Base-by-base conservation (phyloP, 2,888 invertebrate species). In the Heliconius ismenius region DNA sequence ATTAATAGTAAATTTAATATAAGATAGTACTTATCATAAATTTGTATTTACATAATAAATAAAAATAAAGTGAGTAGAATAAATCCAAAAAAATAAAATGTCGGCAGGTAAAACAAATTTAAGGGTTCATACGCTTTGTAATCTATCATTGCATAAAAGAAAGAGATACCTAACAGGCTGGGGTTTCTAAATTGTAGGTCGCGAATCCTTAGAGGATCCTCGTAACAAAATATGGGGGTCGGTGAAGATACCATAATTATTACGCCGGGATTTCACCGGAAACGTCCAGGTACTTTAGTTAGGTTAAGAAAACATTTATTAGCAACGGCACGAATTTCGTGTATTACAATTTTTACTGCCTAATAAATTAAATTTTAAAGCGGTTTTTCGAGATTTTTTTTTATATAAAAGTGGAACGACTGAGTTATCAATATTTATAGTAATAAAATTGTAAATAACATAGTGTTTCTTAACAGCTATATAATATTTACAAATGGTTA, bases 171-270 rank as follows among this genome's bases (percentile, higher is more conserved):
- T 76, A 72, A 72, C 26, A 76, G 62, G n/a, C 60, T n/a, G 24
- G 72, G 63, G 58, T 69, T 76, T 76, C 73, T 73, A 72, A 72
- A 76, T 65, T 76, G 76, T 73, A 43, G 76, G 76, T 76, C 73
- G 76, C 73, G 76, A 76, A 67, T 73, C 76, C 76, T 70, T 76
- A 76, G 76, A 76, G 76, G 65, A 76, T 58, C 58, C 58, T n/a
- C 73, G 76, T 67, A 76, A 76, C 73, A 76, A 76, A 76, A 73
- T 76, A 76, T 76, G 72, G 76, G 76, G 76, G 65, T 73, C 76
- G 65, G 65, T 67, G 43, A 67, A 72, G 76, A 76, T 76, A 73
- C 72, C 64, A 76, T 76, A 76, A 76, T 76, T 76, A 76, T 73
- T 67, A 76, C 43, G 72, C n/a, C 39, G 72, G 64, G 73, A 73